These are phyloP conservation scores for Macquaria ambigua DNA, from an alignment of 2,113 vertebrate species.

Conservation along the genomic window DNA sequence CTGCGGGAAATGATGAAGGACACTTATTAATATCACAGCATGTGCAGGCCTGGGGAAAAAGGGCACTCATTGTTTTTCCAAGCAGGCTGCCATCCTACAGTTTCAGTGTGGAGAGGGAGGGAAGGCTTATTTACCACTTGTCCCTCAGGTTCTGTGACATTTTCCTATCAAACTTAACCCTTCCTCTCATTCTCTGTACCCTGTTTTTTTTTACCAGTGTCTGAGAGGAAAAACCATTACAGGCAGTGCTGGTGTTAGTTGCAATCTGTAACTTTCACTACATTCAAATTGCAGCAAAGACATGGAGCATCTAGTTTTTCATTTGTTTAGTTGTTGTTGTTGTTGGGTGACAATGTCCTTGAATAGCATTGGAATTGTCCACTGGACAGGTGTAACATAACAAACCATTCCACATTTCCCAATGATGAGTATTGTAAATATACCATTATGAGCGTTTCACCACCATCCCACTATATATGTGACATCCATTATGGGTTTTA, in stretches of 20 bases:
- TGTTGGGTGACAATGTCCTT: background rate
- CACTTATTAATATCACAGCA: conserved; percentile 79
- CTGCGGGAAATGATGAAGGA: conserved; percentile 71
- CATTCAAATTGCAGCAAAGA: conserved; percentile 14
- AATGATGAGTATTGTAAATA: background rate
- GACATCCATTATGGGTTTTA: background rate
- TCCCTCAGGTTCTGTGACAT: conserved; percentile 61
- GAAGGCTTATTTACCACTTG: conserved; percentile 58
- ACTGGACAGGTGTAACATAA: background rate
- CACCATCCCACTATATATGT: background rate
- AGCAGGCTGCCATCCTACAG: conserved; percentile 55
- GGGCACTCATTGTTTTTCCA: conserved; percentile 72
- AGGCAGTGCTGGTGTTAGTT: background rate
- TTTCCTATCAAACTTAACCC: conserved; percentile 57
- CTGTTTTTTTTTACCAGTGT: background rate
- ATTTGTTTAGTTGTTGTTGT: background rate
- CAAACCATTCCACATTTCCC: background rate
- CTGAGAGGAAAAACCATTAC: background rate
- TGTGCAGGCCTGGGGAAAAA: conserved; percentile 55
- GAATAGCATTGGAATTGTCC: background rate
- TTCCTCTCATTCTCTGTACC: background rate
- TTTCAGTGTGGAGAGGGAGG: conserved; percentile 27
- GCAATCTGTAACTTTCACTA: background rate
- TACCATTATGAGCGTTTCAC: background rate
- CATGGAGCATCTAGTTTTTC: background rate